A percentile compares a stretch with the other conserved stretches of the same genome.
Evolutionary conservation across 2,888 invertebrate species (phyloP).

Genomic region (Elegia similella): DNA sequence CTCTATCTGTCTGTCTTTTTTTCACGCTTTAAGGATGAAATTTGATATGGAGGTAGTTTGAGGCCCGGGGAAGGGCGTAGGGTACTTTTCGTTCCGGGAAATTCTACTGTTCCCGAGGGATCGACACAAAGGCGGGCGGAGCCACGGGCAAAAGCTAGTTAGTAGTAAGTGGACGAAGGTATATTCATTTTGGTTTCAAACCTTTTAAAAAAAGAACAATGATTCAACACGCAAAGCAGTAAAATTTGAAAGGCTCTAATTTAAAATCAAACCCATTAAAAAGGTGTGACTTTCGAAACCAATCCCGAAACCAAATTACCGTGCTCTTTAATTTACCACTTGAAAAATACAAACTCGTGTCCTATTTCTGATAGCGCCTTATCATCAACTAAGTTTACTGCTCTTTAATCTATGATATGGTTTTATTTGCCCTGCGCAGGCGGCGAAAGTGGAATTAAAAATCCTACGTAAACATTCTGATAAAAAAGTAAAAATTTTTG

Average conservation of each 20-base stretch:
- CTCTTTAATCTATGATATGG: conserved; percentile 63
- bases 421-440: conserved; percentile 54
- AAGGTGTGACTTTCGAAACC: conserved; percentile 18
- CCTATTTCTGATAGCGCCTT: conserved; percentile 45
- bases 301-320: conserved; percentile 37
- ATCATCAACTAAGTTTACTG: conserved; percentile 45
- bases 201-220: too few species aligned
- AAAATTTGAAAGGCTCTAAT: neutral
- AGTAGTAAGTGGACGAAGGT: too few species aligned
- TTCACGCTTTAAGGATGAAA: too few species aligned
- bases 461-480: conserved; percentile 37
- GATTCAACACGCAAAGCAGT: neutral
- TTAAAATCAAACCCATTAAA: conserved; percentile 16
- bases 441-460: conserved; percentile 31
- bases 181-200: too few species aligned
- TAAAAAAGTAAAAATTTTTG: conserved; percentile 25
- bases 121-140: too few species aligned
- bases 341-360: conserved; percentile 47
- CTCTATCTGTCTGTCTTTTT: too few species aligned
- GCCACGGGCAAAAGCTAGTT: too few species aligned
- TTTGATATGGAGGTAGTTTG: too few species aligned
- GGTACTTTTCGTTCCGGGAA: too few species aligned
- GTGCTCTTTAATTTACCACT: conserved; percentile 33
- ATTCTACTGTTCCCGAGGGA: too few species aligned
- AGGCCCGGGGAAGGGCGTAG: too few species aligned